Evolutionary conservation across 2,888 invertebrate genomes (phyloP), one percentile per base, ranked within the genome.

Genomic region (Galeopsomyia nigrocyanea): DNA sequence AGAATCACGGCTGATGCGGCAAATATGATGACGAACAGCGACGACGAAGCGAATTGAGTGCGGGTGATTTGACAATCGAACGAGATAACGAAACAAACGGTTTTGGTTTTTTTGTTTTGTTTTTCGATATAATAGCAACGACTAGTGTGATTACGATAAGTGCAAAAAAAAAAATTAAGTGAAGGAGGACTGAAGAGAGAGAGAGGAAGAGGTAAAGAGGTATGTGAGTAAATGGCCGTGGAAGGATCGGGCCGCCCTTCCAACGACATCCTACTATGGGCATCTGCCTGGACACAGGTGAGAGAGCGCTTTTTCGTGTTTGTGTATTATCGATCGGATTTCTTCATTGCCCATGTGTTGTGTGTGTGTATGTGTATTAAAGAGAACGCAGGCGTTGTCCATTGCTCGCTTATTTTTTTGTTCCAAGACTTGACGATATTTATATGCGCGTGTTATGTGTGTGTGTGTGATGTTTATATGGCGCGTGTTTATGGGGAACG

Each of bases 201-300:
- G 31, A 13, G 16, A 31, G 19, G 26, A 49, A 62, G 62, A 50
- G 62, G 14, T n/a, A 10, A 2, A 14, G 21, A 3, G 17, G 47
- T 17, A 84, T 84, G 84, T 85, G 85, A 85, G 83, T 84, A 83
- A 84, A 85, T 85, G 85, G 86, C 85, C 80, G 80, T 82, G 80
- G 78, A 79, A 79, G 79, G 79, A 79, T 79, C 79, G 80, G 77
- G 77, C 77, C 80, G 80, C 78, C 79, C 80, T 80, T 79, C 78
- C 79, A 82, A 81, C 79, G 78, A 74, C 83, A 39, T 39, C 82
- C 82, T 86, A 87, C 85, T 87, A 88, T 88, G 88, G 88, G 88
- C 87, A 88, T 87, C 85, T 88, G 88, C 86, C 85, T 88, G 85
- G 88, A 88, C 86, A 88, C 88, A 84, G 88, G 88, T 88, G 77